Conservation (phyloP, 2,113 vertebrate genomes). For the Bufo bufo region DNA sequence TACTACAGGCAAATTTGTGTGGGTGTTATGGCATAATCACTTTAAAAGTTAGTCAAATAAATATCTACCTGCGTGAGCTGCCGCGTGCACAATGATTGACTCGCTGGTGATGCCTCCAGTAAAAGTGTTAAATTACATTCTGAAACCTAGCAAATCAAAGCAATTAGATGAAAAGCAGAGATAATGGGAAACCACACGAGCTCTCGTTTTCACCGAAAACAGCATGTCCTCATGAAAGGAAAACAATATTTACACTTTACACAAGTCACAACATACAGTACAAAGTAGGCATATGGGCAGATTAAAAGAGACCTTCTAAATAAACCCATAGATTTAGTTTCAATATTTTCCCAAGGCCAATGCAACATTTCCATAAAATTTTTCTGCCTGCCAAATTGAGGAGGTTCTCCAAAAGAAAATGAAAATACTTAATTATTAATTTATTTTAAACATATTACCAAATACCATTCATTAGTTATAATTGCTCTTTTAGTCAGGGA, state of each 20-base stretch:
- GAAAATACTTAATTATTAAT: no score
- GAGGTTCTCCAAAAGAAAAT: not conserved
- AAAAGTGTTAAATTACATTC: conserved; percentile 33
- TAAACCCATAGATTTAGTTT: not conserved
- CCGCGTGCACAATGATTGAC: conserved; percentile 4
- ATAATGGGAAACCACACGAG: conserved; percentile 18
- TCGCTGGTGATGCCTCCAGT: conserved; percentile 32
- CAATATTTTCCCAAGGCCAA: not conserved
- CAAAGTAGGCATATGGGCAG: not conserved
- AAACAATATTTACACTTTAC: not conserved
- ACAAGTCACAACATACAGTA: not conserved
- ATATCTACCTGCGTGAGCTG: conserved; percentile 11
- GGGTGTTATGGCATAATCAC: conserved; percentile 12
- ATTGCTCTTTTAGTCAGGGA: no score
- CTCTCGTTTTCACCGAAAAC: conserved; percentile 21
- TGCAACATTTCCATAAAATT: not conserved
- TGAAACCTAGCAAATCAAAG: conserved; percentile 35
- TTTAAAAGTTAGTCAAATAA: conserved; percentile 19
- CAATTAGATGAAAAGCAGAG: conserved; percentile 28
- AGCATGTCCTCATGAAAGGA: not conserved
- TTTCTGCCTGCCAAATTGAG: not conserved
- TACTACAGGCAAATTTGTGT: not conserved
- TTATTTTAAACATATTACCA: no score
- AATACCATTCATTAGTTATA: no score
- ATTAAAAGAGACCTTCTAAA: not conserved